Evolutionary conservation across 1,140 invertebrate genomes (phyloP), one percentile per base, ranked within the genome.

Genomic region (Zaprionus ornatus): DNA sequence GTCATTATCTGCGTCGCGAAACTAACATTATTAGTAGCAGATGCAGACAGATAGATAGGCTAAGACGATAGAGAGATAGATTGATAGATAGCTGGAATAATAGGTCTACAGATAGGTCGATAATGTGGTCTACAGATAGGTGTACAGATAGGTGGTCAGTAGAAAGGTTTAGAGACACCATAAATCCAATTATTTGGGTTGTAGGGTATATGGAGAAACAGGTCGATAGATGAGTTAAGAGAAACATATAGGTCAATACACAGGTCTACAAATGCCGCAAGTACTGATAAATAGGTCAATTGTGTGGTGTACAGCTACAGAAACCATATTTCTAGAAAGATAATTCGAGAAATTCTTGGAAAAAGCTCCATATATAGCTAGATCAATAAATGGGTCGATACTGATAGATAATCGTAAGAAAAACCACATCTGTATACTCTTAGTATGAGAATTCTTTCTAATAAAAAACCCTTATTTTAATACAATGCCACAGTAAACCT

Each of bases 1-100:
- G 52, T 74, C 57, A 63, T 77, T 64, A 60, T 59, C 69, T 32
- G 17, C n/a, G 56, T 52, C n/a, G 59, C 56, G 56, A 64, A 61
- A 62, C 70, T 54, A 56, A 73, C 55, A 71, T 37, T 55, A 55
- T 29, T 29, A 50, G 45, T 50, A 50, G 45, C 19, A 50, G 52
- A 55, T 55, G 52, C 40, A 45, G 40, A 45, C 40, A 64, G 19
- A 54, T 25, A 32, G 25, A 21, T 50, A 17, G n/a, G 7, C 5
- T 17, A 7, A 45, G 6, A 17, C n/a, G 40, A 9, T 17, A 15
- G 2, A 45, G n/a, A 17, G 15, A 40, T 40, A 40, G 15, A 5
- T 40, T 7, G n/a, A 45, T 17, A 45, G 40, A 45, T 45, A 45
- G 40, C 0, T 9, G 5, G 40, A 42, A 7, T 7, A n/a, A 17